Percentiles rank a stretch among this genome's conserved stretches.
Evolutionary conservation across 2,113 vertebrate species (phyloP).

Genomic region (Dasyprocta punctata): DNA sequence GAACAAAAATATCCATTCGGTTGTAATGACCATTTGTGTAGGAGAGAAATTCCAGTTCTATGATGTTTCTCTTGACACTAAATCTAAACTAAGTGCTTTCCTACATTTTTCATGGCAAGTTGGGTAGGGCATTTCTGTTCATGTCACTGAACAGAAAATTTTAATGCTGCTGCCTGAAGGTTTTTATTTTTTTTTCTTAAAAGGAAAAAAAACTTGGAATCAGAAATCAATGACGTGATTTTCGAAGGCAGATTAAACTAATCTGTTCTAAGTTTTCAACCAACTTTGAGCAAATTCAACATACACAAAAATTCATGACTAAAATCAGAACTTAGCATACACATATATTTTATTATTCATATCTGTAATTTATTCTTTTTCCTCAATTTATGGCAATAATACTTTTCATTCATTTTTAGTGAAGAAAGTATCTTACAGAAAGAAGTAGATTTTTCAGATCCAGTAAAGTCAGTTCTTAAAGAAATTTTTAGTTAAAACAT

Average conservation of each 20-base stretch:
- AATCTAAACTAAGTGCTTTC: not conserved
- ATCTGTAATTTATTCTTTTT: not conserved
- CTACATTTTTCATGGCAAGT: not conserved
- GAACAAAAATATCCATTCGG: not conserved
- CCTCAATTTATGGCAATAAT: not conserved
- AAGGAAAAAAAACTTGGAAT: not conserved
- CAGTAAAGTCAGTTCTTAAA: not conserved
- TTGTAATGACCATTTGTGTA: not conserved
- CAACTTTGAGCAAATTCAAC: not conserved
- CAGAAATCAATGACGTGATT: not conserved
- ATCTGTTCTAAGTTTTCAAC: not conserved
- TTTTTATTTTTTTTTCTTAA: not conserved
- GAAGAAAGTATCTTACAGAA: not conserved
- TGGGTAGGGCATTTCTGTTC: not conserved
- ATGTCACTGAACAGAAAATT: not conserved
- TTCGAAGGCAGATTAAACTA: not conserved
- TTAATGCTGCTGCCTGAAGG: not conserved
- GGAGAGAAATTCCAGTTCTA: not conserved
- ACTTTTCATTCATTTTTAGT: not conserved
- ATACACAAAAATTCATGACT: not conserved
- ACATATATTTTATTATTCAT: not conserved
- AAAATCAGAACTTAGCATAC: not conserved
- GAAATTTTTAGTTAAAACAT: not conserved
- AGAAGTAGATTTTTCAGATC: not conserved
- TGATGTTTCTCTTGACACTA: not conserved